Conservation (phyloP, 2,113 vertebrate genomes). For the Panurus biarmicus region DNA sequence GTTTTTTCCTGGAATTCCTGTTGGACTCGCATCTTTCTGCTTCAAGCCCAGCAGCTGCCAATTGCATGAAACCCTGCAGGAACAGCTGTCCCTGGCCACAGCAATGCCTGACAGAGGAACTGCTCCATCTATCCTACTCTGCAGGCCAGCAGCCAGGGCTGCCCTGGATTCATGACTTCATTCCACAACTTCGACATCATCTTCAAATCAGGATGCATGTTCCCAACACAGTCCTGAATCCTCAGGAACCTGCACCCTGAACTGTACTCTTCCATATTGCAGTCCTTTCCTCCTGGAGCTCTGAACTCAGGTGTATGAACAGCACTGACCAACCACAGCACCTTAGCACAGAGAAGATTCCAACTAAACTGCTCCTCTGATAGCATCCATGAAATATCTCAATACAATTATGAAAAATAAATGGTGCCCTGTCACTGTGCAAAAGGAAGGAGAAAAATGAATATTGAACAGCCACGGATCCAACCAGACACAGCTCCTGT, state of each 20-base stretch:
- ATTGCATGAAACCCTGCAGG: background rate
- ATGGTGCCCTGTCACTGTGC: background rate
- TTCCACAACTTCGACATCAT: background rate
- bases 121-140: background rate
- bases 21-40: background rate
- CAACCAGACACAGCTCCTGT: background rate
- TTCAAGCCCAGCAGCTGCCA: background rate
- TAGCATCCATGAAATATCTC: background rate
- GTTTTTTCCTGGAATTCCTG: background rate
- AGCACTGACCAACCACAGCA: background rate
- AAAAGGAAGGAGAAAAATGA: constrained; percentile 5
- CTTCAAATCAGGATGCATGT: background rate
- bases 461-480: background rate
- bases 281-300: background rate
- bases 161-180: background rate
- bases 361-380: background rate
- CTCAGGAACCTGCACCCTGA: background rate
- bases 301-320: background rate
- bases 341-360: background rate
- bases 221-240: background rate
- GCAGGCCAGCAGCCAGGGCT: background rate
- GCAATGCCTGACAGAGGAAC: background rate
- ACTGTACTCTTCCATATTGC: background rate
- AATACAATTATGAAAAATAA: background rate
- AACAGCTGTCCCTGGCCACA: background rate